Base-by-base conservation (phyloP, 1,140 invertebrate species). In the Bombus affinis region DNA sequence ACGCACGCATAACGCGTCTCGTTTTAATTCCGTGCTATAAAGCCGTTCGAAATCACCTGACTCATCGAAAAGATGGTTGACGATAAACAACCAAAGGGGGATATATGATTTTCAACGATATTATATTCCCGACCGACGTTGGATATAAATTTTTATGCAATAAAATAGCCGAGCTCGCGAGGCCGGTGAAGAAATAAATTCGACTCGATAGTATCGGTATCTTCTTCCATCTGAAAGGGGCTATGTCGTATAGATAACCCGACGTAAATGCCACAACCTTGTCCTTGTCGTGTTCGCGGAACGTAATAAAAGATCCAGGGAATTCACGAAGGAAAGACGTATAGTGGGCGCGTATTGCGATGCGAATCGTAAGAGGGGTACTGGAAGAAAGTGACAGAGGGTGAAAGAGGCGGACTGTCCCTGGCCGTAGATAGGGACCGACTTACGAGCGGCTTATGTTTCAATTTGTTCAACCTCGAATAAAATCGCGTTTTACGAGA, bases 371-470 rank as follows among this genome's bases (percentile, higher is more conserved):
- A 22, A 39, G 79, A 10, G 37, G 22, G 59, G 32, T 8, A n/a
- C n/a, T 28, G 79, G 66, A 66, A 42, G 35, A 59, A 18, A 32
- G 44, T 47, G 47, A 59, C n/a, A 18, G 59, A 65, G 37, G 75
- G 57, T 18, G 53, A 59, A n/a, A 59, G 57, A 65, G 42, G 37
- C 25, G 75, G 32, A 57, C 35, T n/a, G 71, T n/a, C 44, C 65
- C 70, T 25, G 77, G 18, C 28, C 81, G 66, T 76, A 79, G 88
- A 91, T 89, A 80, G 83, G 87, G 72, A 87, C 66, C 86, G 86
- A 86, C 87, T 91, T 91, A 91, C 88, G 90, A 91, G 88, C 90
- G 90, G 90, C 90, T 91, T 91, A 91, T 91, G 86, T 91, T 91
- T 91, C 90, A 91, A 91, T 91, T 91, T 91, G 90, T 85, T 89